These are phyloP conservation scores for Pheosia tremula DNA, from an alignment of 2,888 invertebrate genomes.

Conservation along the genomic window DNA sequence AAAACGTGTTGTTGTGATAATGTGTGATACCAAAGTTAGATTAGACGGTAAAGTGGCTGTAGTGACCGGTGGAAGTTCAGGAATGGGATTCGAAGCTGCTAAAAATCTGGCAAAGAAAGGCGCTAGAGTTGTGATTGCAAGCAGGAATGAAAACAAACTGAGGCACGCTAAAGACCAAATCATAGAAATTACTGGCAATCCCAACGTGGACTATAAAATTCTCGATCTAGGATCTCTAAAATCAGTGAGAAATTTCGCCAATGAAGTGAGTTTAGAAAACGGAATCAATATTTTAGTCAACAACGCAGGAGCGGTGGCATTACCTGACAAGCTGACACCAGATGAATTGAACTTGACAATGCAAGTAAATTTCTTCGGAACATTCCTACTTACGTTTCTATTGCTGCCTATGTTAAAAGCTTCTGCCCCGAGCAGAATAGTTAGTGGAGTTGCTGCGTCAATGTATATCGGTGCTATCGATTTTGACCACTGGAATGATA, in stretches of 20 bases:
- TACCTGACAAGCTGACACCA: slow-evolving; percentile 77
- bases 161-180: slow-evolving; percentile 62
- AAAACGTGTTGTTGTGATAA: slow-evolving; percentile 26
- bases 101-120: slow-evolving; percentile 74
- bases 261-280: slow-evolving; percentile 63
- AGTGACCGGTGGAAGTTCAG: slow-evolving; percentile 73
- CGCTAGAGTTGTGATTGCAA: slow-evolving; percentile 80
- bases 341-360: slow-evolving; percentile 87
- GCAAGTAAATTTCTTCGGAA: slow-evolving; percentile 89
- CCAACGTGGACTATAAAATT: slow-evolving; percentile 55
- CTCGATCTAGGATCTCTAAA: slow-evolving; percentile 74
- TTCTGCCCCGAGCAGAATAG: slow-evolving; percentile 85
- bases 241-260: slow-evolving; percentile 82
- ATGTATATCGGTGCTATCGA: slow-evolving; percentile 78
- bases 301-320: slow-evolving; percentile 82
- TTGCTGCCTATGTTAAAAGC: slow-evolving; percentile 81
- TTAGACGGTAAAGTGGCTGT: slow-evolving; percentile 69
- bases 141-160: slow-evolving; percentile 76
- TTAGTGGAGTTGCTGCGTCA: slow-evolving; percentile 86
- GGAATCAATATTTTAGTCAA: slow-evolving; percentile 82
- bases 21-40: slow-evolving; percentile 54
- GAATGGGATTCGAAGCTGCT: slow-evolving; percentile 73
- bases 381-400: slow-evolving; percentile 89
- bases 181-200: slow-evolving; percentile 58
- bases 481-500: slow-evolving; percentile 68